Percentiles rank a stretch among this genome's conserved stretches.
Evolutionary conservation across 2,113 vertebrate genomes (phyloP).

Genomic region (Bambusicola thoracicus): DNA sequence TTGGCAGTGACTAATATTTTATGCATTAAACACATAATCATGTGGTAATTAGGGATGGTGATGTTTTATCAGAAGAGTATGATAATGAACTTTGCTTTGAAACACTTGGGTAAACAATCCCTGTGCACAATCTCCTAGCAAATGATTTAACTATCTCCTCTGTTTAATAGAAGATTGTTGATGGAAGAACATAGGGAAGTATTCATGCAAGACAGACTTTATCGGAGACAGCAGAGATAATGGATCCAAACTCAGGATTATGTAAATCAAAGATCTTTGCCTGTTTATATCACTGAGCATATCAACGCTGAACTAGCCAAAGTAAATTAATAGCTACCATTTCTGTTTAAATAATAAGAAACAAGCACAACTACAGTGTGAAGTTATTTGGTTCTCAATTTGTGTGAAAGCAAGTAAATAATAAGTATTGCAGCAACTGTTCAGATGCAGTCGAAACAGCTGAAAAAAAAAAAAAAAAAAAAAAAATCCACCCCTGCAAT

Average conservation of each 20-base stretch:
- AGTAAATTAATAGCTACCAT: not conserved
- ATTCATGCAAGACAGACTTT: not conserved
- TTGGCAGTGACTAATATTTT: slow-evolving; percentile 2
- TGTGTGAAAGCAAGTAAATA: not conserved
- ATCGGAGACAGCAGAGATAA: not conserved
- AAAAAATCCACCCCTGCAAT: not conserved
- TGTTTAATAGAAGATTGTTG: not conserved
- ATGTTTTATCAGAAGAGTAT: slow-evolving; percentile 20
- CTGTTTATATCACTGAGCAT: not conserved
- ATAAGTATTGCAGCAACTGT: not conserved
- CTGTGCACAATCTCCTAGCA: not conserved
- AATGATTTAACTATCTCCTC: not conserved
- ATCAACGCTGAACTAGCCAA: not conserved
- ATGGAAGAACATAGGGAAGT: not conserved
- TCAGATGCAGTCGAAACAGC: not conserved
- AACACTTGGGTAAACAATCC: slow-evolving; percentile 22
- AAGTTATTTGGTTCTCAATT: not conserved
- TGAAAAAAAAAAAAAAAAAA: not conserved
- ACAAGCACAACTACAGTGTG: not conserved
- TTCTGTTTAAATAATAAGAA: not conserved
- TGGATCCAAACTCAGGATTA: not conserved
- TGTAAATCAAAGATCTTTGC: not conserved
- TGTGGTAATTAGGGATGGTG: slow-evolving; percentile 20
- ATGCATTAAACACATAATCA: slow-evolving; percentile 67
- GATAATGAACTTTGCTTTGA: slow-evolving; percentile 46